Evolutionary conservation across 2,797 vertebrate species (phyloP), one percentile per base, ranked within the genome.

Genomic region (Eulemur mongoz): DNA sequence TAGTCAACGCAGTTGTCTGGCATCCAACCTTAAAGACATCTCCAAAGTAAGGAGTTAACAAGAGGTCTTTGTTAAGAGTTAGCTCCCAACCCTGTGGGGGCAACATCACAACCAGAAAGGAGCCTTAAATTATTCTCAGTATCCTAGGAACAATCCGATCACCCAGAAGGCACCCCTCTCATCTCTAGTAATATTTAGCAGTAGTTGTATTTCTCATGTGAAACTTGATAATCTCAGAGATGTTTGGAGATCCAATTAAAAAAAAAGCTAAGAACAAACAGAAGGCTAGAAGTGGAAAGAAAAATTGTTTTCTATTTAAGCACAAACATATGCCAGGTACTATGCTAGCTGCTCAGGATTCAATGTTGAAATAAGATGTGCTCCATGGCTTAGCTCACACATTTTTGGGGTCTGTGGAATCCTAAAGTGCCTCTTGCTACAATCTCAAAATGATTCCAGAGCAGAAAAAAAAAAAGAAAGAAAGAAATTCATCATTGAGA

Each of bases 371-470:
- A 45, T 65, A 81, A 45, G 12, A 25, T 32, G 45, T 35, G 32
- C 10, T 54, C 65, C 14, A 0, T 40, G 27, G 43, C 22, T 22
- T 72, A 27, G 20, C 11, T 92, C 61, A 72, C 57, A 65, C 38
- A 14, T 73, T 59, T 57, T 61, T 69, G 14, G 57, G 15, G 32
- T 80, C 20, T 76, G 4, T 65, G 73, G 38, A 86, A 76, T 91
- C 25, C 69, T 84, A 59, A 78, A 96, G 27, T 22, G 9, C 75
- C 70, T 85, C 61, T 50, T 91, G 43, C 38, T 88, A 25, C 40
- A 79, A 80, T 65, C 61, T 86, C 40, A 89, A 90, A 96, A 86
- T 73, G 69, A 80, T 95, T 48, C 76, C 75, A 89, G 73, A 67
- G 48, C 9, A 79, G 15, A 23, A 23, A 40, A 81, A 61, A 43